phyloP scores from a whole-genome alignment of 2,797 vertebrate genomes.

The Tenualosa thibaudeaui region DNA sequence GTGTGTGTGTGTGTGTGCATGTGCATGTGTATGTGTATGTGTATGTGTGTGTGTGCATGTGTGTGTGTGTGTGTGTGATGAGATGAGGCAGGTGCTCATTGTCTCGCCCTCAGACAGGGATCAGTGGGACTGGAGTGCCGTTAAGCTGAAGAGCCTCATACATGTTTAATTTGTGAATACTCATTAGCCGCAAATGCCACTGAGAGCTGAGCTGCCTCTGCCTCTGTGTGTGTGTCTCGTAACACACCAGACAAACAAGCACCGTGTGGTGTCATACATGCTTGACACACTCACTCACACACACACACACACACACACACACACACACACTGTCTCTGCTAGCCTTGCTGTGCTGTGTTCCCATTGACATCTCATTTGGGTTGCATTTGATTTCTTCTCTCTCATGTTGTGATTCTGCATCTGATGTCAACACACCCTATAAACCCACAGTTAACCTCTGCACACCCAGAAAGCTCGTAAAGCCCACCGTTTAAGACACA shows the following conservation, averaged over 20 bases:
- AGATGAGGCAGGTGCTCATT: constrained; percentile 68
- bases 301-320: constrained; percentile 7
- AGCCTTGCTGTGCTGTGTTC: not conserved
- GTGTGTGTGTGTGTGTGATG: constrained; percentile 29
- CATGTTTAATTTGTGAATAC: constrained; percentile 65
- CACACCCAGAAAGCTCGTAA: constrained; percentile 60
- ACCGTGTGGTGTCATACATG: not conserved
- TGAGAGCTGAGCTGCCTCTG: not conserved
- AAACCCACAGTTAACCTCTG: constrained; percentile 54
- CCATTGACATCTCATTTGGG: not conserved
- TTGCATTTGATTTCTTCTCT: constrained; percentile 1
- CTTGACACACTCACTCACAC: not conserved
- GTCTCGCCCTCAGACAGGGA: constrained; percentile 70
- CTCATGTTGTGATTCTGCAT: constrained; percentile 14
- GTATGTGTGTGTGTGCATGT: not conserved
- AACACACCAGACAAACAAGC: not conserved
- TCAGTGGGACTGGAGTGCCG: constrained; percentile 63
- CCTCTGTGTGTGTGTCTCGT: not conserved
- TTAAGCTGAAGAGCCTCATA: constrained; percentile 73
- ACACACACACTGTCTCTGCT: not conserved
- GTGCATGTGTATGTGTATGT: not conserved
- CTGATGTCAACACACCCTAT: constrained; percentile 60
- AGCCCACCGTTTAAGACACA: constrained; percentile 63
- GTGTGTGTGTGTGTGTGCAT: not conserved
- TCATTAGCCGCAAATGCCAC: constrained; percentile 11